phyloP scores from a whole-genome alignment of 2,113 vertebrate genomes.

The Mandrillus leucophaeus region DNA sequence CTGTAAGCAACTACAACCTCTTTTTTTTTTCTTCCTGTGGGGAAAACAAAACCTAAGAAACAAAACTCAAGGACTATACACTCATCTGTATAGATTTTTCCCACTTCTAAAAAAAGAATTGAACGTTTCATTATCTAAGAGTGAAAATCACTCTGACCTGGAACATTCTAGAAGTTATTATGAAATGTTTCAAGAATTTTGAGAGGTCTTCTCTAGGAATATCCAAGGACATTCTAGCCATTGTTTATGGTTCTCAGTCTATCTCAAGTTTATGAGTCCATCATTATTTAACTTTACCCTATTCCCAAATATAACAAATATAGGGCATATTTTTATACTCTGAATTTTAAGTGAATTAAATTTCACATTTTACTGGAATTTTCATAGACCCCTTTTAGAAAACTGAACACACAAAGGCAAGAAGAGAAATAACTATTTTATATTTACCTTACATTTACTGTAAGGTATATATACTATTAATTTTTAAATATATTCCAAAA shows the following conservation, averaged over 20 bases:
- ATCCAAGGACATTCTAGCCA: neutral
- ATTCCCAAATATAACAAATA: neutral
- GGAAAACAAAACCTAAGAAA: neutral
- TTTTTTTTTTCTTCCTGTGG: neutral
- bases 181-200: constrained; percentile 13
- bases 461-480: neutral
- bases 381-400: neutral
- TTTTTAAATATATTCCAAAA: neutral
- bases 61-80: neutral
- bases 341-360: constrained; percentile 32
- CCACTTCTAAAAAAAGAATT: neutral
- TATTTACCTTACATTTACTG: neutral
- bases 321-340: neutral
- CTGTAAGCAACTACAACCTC: neutral
- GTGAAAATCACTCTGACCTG: neutral
- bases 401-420: neutral
- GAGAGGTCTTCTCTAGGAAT: neutral
- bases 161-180: neutral
- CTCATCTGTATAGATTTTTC: neutral
- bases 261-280: neutral
- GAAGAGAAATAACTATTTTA: neutral
- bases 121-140: neutral
- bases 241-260: neutral
- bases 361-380: neutral
- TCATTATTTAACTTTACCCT: neutral